Conservation (phyloP, 2,113 vertebrate species). For the Macheiramphus alcinus region DNA sequence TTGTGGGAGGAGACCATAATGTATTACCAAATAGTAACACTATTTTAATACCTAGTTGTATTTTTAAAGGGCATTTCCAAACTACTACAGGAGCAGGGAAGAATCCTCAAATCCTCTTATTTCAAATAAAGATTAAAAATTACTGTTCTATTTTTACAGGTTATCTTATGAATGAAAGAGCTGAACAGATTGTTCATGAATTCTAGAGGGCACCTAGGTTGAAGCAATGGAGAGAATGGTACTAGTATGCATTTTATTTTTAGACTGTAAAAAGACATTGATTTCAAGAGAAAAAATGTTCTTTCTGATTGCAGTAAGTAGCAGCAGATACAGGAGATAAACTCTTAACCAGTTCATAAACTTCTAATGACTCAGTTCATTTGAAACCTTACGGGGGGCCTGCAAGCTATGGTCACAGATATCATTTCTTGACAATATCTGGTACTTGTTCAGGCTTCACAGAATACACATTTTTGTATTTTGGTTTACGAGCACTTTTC, state of each 20-base stretch:
- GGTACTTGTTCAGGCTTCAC: background rate
- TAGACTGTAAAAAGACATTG: conserved; percentile 74
- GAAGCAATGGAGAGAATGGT: conserved; percentile 49
- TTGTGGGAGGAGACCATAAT: background rate
- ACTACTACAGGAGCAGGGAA: background rate
- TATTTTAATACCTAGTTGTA: background rate
- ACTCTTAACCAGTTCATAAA: background rate
- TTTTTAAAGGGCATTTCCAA: background rate
- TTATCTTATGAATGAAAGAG: conserved; percentile 52
- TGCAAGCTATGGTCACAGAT: background rate
- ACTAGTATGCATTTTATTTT: conserved; percentile 76
- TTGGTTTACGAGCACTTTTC: background rate
- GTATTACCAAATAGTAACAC: background rate
- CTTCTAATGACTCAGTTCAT: background rate
- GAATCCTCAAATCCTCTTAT: background rate
- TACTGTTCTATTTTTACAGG: conserved; percentile 42
- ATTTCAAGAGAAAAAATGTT: conserved; percentile 63
- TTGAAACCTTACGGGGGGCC: background rate
- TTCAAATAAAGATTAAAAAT: conserved; percentile 18
- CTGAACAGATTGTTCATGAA: conserved; percentile 40
- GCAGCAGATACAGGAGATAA: conserved; percentile 75
- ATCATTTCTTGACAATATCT: background rate
- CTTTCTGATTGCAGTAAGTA: background rate
- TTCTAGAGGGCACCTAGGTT: conserved; percentile 50
- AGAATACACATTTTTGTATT: background rate